Evolutionary conservation across 2,113 vertebrate genomes (phyloP).

Genomic region (Plotosus lineatus): DNA sequence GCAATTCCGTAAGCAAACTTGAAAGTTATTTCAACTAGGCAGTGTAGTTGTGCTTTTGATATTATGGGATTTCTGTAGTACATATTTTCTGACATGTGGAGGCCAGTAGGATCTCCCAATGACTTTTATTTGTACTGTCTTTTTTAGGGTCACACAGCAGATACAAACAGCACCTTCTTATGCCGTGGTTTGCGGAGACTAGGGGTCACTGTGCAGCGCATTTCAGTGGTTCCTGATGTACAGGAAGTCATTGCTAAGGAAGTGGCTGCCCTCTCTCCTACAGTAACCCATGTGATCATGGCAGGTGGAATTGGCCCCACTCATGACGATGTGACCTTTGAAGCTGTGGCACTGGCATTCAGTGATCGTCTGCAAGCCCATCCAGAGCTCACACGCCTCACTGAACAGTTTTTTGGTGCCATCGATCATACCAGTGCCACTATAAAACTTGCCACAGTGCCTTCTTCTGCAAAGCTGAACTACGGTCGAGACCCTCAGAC

Average conservation of each 20-base stretch:
- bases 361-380: slow-evolving; percentile 76
- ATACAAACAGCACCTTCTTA: slow-evolving; percentile 91
- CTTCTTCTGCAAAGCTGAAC: slow-evolving; percentile 82
- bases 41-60: too few species aligned
- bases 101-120: too few species aligned
- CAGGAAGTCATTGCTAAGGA: slow-evolving; percentile 83
- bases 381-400: slow-evolving; percentile 79
- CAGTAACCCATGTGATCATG: slow-evolving; percentile 85
- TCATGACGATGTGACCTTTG: slow-evolving; percentile 92
- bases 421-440: slow-evolving; percentile 64
- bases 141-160: slow-evolving; percentile 85
- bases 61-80: too few species aligned
- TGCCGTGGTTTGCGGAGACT: slow-evolving; percentile 81
- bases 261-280: slow-evolving; percentile 76
- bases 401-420: slow-evolving; percentile 73
- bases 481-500: slow-evolving; percentile 80
- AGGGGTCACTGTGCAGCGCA: slow-evolving; percentile 82
- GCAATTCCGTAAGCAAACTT: too few species aligned
- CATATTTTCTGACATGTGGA: too few species aligned
- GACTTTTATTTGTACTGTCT: too few species aligned
- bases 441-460: slow-evolving; percentile 85
- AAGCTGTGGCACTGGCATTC: slow-evolving; percentile 87
- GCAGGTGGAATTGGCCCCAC: slow-evolving; percentile 94
- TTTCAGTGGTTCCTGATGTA: slow-evolving; percentile 85
- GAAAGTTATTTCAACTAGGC: too few species aligned